These are phyloP conservation scores for Caenorhabditis doughertyi DNA, from an alignment of 2,888 invertebrate genomes.

Conservation along the genomic window DNA sequence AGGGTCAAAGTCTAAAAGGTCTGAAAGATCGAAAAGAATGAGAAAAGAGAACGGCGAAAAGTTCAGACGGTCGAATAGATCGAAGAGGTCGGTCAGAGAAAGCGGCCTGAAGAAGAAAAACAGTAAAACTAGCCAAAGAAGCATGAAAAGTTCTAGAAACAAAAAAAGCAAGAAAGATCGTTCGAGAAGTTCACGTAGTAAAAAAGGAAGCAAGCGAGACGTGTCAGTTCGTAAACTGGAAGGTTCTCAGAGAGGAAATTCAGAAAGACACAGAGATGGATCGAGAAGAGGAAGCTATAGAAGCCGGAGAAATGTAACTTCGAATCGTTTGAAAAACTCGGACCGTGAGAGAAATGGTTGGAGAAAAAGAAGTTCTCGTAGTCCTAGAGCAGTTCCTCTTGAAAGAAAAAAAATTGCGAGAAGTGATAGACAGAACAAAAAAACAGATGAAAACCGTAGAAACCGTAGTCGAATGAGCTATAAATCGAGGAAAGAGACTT, in stretches of 20 bases:
- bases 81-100: neutral
- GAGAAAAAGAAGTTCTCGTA: neutral
- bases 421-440: neutral
- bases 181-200: slow-evolving; percentile 10
- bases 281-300: neutral
- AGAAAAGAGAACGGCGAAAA: neutral
- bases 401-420: slow-evolving; percentile 5
- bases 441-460: too few relatives aligned
- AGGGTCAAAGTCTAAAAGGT: slow-evolving; percentile 9
- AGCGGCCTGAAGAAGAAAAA: slow-evolving; percentile 6
- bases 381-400: too few relatives aligned
- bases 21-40: slow-evolving; percentile 10
- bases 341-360: neutral
- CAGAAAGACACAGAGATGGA: neutral
- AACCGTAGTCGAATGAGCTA: too few relatives aligned
- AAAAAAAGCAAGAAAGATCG: slow-evolving; percentile 2
- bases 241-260: neutral
- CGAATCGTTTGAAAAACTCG: neutral
- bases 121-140: slow-evolving; percentile 15
- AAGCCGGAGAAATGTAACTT: neutral
- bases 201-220: neutral
- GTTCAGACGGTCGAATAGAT: too few relatives aligned
- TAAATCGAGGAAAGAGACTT: neutral
- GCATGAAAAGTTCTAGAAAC: slow-evolving; percentile 1
- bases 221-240: slow-evolving; percentile 9